Conservation (phyloP, 2,113 vertebrate species). For the Zosterops japonicus region DNA sequence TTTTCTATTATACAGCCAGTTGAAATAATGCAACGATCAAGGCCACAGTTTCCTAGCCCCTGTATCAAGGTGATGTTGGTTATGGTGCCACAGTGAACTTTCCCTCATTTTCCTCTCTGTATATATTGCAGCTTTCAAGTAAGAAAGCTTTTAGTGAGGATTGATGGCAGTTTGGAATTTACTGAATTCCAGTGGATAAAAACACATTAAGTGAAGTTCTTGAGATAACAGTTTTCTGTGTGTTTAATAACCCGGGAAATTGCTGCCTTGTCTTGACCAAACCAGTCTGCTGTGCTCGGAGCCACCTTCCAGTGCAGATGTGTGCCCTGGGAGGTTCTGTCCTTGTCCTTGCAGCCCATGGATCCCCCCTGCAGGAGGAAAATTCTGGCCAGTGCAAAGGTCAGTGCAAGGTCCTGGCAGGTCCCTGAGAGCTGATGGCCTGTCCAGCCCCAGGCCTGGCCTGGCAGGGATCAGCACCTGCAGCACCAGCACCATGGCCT, state of each 20-base stretch:
- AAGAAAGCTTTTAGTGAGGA: background rate
- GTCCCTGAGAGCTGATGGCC: background rate
- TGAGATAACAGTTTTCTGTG: constrained; percentile 12
- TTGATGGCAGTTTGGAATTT: background rate
- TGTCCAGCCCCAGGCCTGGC: background rate
- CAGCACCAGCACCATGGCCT: fast-evolving
- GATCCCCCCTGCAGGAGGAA: background rate
- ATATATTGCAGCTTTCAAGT: background rate
- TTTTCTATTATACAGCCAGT: background rate
- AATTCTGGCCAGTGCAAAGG: background rate
- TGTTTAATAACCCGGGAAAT: constrained; percentile 46
- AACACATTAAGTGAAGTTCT: background rate
- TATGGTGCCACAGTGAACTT: background rate
- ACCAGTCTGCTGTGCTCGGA: background rate
- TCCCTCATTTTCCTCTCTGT: background rate
- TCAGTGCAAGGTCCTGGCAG: background rate
- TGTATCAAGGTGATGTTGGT: background rate
- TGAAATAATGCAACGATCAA: constrained; percentile 6
- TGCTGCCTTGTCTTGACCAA: background rate
- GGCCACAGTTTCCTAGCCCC: background rate
- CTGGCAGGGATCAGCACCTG: background rate
- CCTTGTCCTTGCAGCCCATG: background rate
- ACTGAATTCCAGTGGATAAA: constrained; percentile 23
- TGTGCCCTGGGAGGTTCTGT: background rate
- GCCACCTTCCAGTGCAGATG: background rate